phyloP scores from a whole-genome alignment of 2,113 vertebrate species.

The Pelecanoides urinatrix region DNA sequence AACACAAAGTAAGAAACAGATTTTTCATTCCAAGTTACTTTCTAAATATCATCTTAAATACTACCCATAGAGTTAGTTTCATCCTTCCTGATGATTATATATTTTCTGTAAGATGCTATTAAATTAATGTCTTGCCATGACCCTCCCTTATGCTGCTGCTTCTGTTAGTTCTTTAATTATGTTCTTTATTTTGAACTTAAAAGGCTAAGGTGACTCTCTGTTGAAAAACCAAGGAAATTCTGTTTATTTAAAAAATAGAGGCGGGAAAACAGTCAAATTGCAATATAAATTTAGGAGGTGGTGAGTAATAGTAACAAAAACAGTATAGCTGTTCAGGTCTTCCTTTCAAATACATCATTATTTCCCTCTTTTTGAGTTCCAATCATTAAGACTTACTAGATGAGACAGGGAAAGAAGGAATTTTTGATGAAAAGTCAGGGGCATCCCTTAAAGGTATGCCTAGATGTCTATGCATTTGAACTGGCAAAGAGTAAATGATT shows the following conservation, averaged over 20 bases:
- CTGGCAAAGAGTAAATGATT: constrained; percentile 44
- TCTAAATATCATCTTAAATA: not conserved
- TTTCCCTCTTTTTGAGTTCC: constrained; percentile 4
- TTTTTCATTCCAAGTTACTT: not conserved
- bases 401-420: constrained; percentile 12
- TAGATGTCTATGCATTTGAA: constrained; percentile 40
- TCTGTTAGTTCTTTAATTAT: not conserved
- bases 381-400: not conserved
- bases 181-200: constrained; percentile 6
- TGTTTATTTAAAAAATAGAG: not conserved
- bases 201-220: not conserved
- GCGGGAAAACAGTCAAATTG: not conserved
- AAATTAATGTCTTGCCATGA: not conserved
- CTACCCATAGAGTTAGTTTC: not conserved
- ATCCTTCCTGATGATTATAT: not conserved
- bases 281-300: not conserved
- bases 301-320: not conserved
- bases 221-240: not conserved
- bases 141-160: not conserved
- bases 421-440: constrained; percentile 53
- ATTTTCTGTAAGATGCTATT: not conserved
- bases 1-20: not conserved
- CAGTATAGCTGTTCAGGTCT: not conserved
- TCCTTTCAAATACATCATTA: constrained; percentile 9
- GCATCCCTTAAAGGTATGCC: constrained; percentile 40